phyloP scores from a whole-genome alignment of 2,888 invertebrate genomes.

The Danaus chrysippus region DNA sequence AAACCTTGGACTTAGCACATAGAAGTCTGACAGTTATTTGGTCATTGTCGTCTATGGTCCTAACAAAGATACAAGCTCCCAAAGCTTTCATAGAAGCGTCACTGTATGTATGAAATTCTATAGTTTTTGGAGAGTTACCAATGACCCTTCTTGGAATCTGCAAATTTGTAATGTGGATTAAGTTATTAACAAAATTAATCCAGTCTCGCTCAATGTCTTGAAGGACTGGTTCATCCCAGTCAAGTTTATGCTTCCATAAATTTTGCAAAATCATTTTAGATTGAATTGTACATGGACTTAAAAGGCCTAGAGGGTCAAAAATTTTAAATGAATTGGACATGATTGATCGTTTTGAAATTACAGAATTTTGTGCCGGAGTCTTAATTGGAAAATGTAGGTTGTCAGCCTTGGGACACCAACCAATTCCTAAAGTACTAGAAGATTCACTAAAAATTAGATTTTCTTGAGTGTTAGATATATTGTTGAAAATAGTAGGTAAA shows the following conservation, averaged over 20 bases:
- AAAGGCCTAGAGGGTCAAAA: constrained; percentile 24
- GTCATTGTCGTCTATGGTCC: neutral
- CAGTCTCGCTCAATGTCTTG: constrained; percentile 12
- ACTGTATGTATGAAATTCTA: constrained; percentile 12
- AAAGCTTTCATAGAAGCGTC: constrained; percentile 2
- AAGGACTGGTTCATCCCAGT: constrained; percentile 24
- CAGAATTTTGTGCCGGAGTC: too few species aligned
- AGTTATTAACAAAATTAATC: constrained; percentile 11
- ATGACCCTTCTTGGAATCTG: constrained; percentile 12
- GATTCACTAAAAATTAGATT: constrained; percentile 9
- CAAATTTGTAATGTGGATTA: neutral
- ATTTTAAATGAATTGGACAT: constrained; percentile 21
- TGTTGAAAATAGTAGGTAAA: neutral
- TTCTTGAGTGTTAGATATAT: neutral
- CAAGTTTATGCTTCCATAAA: constrained; percentile 21
- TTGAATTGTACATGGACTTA: constrained; percentile 18
- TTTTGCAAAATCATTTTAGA: constrained; percentile 28
- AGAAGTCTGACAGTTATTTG: constrained; percentile 8
- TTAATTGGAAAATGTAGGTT: constrained; percentile 17
- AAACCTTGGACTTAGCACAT: constrained; percentile 22
- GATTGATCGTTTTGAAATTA: too few species aligned
- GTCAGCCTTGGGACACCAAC: constrained; percentile 1
- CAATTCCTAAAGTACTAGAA: neutral
- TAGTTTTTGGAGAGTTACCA: constrained; percentile 3
- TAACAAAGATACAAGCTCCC: constrained; percentile 9